Evolutionary conservation across 2,113 vertebrate genomes (phyloP), one percentile per base, ranked within the genome.

Genomic region (Chamaetylas fuelleborni): DNA sequence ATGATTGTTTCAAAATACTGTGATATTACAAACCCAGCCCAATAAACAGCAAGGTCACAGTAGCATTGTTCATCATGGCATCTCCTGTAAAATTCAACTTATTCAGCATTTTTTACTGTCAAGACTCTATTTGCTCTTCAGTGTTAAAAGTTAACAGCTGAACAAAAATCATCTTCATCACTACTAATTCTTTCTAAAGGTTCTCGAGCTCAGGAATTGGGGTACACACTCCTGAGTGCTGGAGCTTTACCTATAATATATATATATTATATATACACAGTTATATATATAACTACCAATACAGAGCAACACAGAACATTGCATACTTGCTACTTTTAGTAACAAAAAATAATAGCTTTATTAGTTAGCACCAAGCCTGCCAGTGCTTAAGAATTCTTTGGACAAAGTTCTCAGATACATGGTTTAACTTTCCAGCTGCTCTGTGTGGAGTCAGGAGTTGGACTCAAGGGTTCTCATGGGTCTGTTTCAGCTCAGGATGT

Each of bases 1-100:
- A 95, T 78, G 78, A 95, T 96, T 92, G 90, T 88, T 90, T 56
- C 66, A 28, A 67, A 96, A 86, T 38, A 61, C 57, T 80, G 20
- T 36, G 65, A 47, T 86, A 73, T 91, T 95, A 58, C 66, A 95
- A 81, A 91, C 78, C n/a, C 81, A 87, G 50, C 34, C 54, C 71
- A 86, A 60, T 71, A 80, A 88, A 77, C 60, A 95, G 69, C 58
- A 85, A 96, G 87, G 84, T 87, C 93, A 74, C 22, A 6, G 76
- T 38, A 95, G 72, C 60, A 42, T 51, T 93, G 78, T 79, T 94
- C 90, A 72, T 92, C 82, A 48, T 65, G 73, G 62, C 70, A 94
- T 74, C 82, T 84, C 56, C 77, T 56, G 56, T 71, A 85, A 65
- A 95, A 83, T 86, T 85, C 72, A n/a, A 14, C 77, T 82, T 81